These are phyloP conservation scores for Rhinichthys klamathensis DNA, from an alignment of 2,113 vertebrate genomes.

Conservation along the genomic window DNA sequence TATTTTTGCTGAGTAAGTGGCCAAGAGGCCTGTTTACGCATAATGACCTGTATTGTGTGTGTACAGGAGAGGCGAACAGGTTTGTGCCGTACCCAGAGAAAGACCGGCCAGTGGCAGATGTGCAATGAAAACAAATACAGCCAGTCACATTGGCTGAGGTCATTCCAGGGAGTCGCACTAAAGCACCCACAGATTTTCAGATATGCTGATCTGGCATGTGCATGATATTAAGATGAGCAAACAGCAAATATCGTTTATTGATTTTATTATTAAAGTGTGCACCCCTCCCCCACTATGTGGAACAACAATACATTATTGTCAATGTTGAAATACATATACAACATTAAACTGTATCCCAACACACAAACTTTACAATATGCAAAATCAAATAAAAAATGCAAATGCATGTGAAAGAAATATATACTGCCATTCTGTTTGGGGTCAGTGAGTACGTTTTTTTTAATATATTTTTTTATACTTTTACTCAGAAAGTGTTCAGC, in stretches of 20 bases:
- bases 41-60: conserved; percentile 50
- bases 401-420: background rate
- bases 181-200: background rate
- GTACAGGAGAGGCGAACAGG: background rate
- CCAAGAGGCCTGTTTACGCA: conserved; percentile 59
- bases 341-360: background rate
- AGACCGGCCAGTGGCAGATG: background rate
- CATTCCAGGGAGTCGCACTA: background rate
- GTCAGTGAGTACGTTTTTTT: no score
- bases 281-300: background rate
- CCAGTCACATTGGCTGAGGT: background rate
- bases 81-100: background rate
- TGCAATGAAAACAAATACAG: background rate
- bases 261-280: background rate
- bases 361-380: background rate
- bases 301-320: background rate
- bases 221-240: background rate
- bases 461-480: no score
- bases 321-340: background rate
- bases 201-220: conserved; percentile 6
- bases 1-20: conserved; percentile 65
- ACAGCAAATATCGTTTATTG: background rate
- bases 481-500: no score
- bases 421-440: background rate
- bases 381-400: background rate